Evolutionary conservation across 2,113 vertebrate genomes (phyloP).

Genomic region (Leiothrix lutea): DNA sequence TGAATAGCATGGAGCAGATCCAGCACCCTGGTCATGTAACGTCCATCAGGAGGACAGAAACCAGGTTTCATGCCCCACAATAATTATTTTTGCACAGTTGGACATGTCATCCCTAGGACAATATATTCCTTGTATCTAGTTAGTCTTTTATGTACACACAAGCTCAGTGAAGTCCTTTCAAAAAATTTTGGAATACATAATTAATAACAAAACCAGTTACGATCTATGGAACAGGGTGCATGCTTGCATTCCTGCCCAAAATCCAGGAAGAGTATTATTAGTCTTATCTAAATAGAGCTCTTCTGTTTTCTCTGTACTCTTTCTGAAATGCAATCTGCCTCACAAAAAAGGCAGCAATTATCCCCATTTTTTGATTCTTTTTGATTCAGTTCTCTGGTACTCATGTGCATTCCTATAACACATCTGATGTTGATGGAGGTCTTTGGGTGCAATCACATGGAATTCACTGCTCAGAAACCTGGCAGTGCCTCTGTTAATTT

Average conservation of each 20-base stretch:
- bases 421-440: background rate
- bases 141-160: background rate
- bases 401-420: background rate
- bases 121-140: background rate
- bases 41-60: background rate
- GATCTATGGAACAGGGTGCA: background rate
- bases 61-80: background rate
- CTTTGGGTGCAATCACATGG: background rate
- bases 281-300: background rate
- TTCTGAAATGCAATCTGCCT: slow-evolving; percentile 6
- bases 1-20: background rate
- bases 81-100: slow-evolving; percentile 17
- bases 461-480: background rate
- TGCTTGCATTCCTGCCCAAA: background rate
- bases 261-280: background rate
- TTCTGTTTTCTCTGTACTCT: background rate
- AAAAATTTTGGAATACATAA: background rate
- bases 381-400: background rate
- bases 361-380: background rate
- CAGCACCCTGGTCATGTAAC: background rate
- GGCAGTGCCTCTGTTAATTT: background rate
- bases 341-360: slow-evolving; percentile 28
- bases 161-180: background rate
- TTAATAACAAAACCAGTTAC: background rate
- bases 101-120: background rate